Evolutionary conservation across 2,888 invertebrate species (phyloP).

Genomic region (Ecdyonurus torrentis): DNA sequence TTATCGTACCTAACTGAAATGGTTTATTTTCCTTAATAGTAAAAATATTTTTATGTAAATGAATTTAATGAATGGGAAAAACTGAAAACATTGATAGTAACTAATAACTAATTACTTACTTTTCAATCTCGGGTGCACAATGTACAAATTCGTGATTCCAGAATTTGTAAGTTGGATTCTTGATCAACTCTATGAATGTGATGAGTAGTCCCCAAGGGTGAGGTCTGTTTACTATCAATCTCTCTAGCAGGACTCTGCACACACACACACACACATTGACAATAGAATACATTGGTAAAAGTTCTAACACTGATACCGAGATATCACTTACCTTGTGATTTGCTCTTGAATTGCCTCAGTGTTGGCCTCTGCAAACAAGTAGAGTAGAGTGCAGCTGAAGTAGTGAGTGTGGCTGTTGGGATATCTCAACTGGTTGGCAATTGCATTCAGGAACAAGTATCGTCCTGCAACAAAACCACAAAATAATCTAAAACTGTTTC

Average conservation of each 20-base stretch:
- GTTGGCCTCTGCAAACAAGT: slow-evolving; percentile 94
- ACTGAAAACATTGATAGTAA: background rate
- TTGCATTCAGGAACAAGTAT: slow-evolving; percentile 94
- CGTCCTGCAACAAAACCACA: slow-evolving; percentile 34
- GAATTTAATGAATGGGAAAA: background rate
- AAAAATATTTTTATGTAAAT: background rate
- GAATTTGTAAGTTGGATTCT: slow-evolving; percentile 96
- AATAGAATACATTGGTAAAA: background rate
- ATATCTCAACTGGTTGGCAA: slow-evolving; percentile 96
- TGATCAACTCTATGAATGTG: slow-evolving; percentile 97
- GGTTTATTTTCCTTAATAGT: too few relatives aligned
- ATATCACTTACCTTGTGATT: slow-evolving; percentile 50
- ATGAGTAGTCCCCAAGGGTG: slow-evolving; percentile 99
- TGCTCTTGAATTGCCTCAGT: slow-evolving; percentile 97
- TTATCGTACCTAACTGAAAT: too few relatives aligned
- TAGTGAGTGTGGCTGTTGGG: slow-evolving; percentile 99
- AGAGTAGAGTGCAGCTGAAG: slow-evolving; percentile 93
- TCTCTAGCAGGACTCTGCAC: slow-evolving; percentile 76
- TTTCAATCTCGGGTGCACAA: slow-evolving; percentile 98
- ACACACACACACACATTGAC: slow-evolving; percentile 12
- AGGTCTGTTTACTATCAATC: slow-evolving; percentile 94
- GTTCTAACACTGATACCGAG: background rate
- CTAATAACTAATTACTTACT: slow-evolving; percentile 57
- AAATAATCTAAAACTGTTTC: too few relatives aligned
- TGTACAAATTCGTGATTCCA: slow-evolving; percentile 99